A percentile compares a stretch with the other conserved stretches of the same genome.
Evolutionary conservation across 2,888 invertebrate genomes (phyloP).

Genomic region (Deilephila elpenor): DNA sequence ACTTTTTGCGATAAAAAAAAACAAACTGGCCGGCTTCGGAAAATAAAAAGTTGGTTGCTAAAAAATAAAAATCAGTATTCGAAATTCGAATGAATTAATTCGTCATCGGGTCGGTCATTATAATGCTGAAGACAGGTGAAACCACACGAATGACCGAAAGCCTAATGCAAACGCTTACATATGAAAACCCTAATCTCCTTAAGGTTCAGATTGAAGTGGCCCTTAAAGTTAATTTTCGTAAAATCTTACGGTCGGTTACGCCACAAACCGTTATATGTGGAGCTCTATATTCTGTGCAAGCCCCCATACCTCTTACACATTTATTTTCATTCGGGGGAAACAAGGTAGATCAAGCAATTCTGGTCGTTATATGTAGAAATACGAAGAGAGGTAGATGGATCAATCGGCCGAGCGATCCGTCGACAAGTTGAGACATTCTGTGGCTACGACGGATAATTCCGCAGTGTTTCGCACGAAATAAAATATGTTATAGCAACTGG

Average conservation of each 20-base stretch:
- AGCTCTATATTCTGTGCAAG: conserved; percentile 43
- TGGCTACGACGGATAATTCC: conserved; percentile 62
- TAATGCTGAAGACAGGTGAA: conserved; percentile 42
- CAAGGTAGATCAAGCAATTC: conserved; percentile 50
- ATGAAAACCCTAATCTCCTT: conserved; percentile 71
- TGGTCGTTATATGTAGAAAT: conserved; percentile 56
- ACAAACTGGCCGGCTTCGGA: neutral
- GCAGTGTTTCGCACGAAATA: conserved; percentile 71
- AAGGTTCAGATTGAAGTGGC: conserved; percentile 77
- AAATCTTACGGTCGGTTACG: conserved; percentile 75
- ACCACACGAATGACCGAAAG: conserved; percentile 61
- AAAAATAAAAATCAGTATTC: neutral
- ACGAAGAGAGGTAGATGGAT: conserved; percentile 52
- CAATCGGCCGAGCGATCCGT: conserved; percentile 51
- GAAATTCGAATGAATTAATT: neutral
- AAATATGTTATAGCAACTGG: conserved; percentile 67
- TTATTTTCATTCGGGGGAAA: conserved; percentile 42
- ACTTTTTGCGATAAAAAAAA: neutral
- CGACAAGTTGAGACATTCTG: conserved; percentile 58
- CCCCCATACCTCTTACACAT: conserved; percentile 36
- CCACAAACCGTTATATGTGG: conserved; percentile 47
- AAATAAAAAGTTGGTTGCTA: neutral
- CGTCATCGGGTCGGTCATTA: conserved; percentile 3
- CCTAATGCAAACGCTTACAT: conserved; percentile 61
- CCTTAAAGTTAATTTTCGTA: conserved; percentile 81